Base-by-base conservation (phyloP, 2,113 vertebrate genomes). In the Lepus americanus region DNA sequence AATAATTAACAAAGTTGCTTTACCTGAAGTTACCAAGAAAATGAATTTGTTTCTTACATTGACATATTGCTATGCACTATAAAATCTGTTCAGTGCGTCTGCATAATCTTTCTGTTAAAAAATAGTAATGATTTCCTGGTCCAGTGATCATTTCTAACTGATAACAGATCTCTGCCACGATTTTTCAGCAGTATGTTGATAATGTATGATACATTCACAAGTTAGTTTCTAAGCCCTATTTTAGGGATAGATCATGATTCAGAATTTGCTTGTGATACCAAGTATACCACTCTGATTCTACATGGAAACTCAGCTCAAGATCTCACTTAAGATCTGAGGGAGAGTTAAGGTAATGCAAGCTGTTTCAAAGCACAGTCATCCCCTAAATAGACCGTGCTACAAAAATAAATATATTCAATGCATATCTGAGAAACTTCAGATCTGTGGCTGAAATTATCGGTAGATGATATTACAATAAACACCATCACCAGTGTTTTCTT, bases 401-500 rank as follows among this genome's bases (percentile, higher is more conserved):
- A 77, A 59, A 89, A 80, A 81, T 64, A 67, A 92, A 20, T 72
- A 53, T 83, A 64, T 44, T 95, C 55, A 70, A 23, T 53, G n/a
- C 49, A 64, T 1, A 5, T 16, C 9, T 87, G 31, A 81, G 27
- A 67, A 61, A 76, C n/a, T n/a, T 90, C 29, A 64, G 33, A 69
- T 92, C 23, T 87, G 51, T 64, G 66, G 19, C 78, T 93, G 66
- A 93, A 85, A 86, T 93, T 36, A 79, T 25, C 64, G 31, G 7
- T 53, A 79, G 51, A 72, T 55, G 69, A 8, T 39, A 67, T 89
- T 76, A 80, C 96, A 93, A 90, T 95, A 94, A 74, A 94, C 51
- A 95, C 2, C 9, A 67, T 79, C 55, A 72, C 87, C 94, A 61
- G n/a, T 23, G 39, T 77, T 95, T 36, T 95, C 0, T 92, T 88